These are phyloP conservation scores for Eristalis pertinax DNA, from an alignment of 2,888 invertebrate genomes.

Conservation along the genomic window DNA sequence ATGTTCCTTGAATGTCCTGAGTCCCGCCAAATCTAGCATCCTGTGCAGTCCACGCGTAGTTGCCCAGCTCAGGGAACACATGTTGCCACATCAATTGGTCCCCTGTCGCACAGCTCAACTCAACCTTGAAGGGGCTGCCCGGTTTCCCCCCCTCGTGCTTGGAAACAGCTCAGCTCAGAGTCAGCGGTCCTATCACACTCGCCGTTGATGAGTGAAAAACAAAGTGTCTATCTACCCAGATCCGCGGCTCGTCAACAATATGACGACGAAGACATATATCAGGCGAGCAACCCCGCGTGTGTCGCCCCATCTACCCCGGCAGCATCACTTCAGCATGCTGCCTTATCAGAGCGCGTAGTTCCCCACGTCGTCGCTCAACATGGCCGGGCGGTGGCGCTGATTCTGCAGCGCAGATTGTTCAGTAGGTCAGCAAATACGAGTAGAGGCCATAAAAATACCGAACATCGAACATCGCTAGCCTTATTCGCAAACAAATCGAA, in stretches of 20 bases:
- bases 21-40: no score
- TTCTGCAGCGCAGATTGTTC: neutral
- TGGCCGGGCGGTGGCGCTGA: neutral
- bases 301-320: no score
- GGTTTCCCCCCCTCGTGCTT: neutral
- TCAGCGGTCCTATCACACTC: neutral
- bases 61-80: no score
- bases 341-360: neutral
- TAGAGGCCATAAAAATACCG: neutral
- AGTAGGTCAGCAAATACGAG: neutral
- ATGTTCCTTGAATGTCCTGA: no score
- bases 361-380: neutral
- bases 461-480: neutral
- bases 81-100: no score
- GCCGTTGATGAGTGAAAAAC: neutral
- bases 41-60: no score
- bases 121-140: no score
- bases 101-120: no score
- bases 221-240: neutral
- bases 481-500: neutral
- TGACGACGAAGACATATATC: neutral
- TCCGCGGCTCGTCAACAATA: neutral
- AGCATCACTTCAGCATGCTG: neutral
- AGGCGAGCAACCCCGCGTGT: neutral
- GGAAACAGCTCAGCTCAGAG: neutral